Evolutionary conservation across 2,888 invertebrate species (phyloP).

Genomic region (Metellina segmentata): DNA sequence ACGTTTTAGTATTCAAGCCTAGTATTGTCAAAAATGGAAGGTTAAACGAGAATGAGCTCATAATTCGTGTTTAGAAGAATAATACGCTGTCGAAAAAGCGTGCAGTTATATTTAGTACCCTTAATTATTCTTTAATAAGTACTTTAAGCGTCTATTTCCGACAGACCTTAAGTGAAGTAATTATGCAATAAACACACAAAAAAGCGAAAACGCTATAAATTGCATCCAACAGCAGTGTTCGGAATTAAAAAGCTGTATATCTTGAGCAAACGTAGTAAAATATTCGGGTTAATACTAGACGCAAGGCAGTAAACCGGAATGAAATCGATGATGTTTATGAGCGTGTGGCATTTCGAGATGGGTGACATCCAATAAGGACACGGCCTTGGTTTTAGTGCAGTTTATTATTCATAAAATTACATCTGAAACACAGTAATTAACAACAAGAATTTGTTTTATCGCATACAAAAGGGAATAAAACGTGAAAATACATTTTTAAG

Average conservation of each 20-base stretch:
- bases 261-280: too few species aligned
- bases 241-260: too few species aligned
- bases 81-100: neutral
- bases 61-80: slow-evolving; percentile 3
- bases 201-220: too few species aligned
- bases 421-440: slow-evolving; percentile 71
- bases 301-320: neutral
- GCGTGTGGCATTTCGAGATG: too few species aligned
- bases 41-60: neutral
- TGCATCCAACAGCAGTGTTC: too few species aligned
- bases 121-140: neutral
- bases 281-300: neutral
- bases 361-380: neutral
- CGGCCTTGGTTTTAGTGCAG: slow-evolving; percentile 58
- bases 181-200: too few species aligned
- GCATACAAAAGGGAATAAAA: slow-evolving; percentile 74
- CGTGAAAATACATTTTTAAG: slow-evolving; percentile 72
- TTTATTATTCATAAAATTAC: slow-evolving; percentile 76
- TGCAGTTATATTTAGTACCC: slow-evolving; percentile 1
- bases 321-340: neutral
- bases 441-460: slow-evolving; percentile 66
- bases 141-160: neutral
- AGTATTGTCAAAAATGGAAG: neutral
- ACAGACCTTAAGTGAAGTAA: too few species aligned
- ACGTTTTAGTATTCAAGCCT: slow-evolving; percentile 5